Evolutionary conservation across 30 jellyfish, hydroid and myxozoan genomes (phyloP).

Genomic region (Pseudorhiza aurosa): DNA sequence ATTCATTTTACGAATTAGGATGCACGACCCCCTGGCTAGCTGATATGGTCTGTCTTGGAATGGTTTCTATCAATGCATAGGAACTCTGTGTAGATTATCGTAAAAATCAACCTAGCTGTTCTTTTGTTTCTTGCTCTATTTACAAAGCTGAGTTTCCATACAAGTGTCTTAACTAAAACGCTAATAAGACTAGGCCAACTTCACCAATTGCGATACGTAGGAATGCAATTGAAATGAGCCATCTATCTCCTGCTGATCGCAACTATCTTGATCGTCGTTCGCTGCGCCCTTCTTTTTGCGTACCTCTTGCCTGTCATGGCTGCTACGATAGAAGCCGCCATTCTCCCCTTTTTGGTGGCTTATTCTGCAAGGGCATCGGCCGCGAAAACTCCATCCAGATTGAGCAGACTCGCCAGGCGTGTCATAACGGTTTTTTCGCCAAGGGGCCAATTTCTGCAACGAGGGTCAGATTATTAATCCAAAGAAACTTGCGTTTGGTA

Average conservation of each 20-base stretch:
- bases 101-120: constrained; percentile 53
- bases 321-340: no score
- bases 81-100: constrained; percentile 50
- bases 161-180: neutral
- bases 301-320: constrained; percentile 14
- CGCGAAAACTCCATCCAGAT: no score
- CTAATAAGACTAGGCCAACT: neutral
- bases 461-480: no score
- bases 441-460: no score
- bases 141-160: neutral
- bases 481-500: no score
- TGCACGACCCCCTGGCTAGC: constrained; percentile 1
- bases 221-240: neutral
- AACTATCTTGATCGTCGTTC: neutral
- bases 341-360: no score
- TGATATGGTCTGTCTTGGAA: constrained; percentile 1
- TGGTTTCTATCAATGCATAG: neutral
- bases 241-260: neutral
- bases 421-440: no score
- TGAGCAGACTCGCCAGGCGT: no score
- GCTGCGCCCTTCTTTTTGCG: neutral
- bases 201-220: neutral
- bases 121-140: constrained; percentile 29
- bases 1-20: no score
- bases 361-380: no score